Conservation (phyloP, 2,797 vertebrate species). For the Dendrocincla fuliginosa region DNA sequence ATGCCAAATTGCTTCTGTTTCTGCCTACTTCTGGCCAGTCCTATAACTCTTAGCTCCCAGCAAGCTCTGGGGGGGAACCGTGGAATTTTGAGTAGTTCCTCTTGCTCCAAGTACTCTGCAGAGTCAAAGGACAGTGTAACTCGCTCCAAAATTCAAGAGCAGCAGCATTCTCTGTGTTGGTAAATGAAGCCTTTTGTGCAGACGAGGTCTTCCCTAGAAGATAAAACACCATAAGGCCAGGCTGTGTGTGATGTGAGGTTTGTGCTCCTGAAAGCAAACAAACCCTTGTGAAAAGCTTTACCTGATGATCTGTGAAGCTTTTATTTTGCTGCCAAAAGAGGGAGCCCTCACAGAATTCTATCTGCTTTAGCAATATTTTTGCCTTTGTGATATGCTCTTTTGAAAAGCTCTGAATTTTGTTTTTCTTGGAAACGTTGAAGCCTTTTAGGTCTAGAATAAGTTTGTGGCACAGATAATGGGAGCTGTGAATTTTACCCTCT, state of each 20-base stretch:
- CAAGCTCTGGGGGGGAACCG: background rate
- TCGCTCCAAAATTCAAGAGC: background rate
- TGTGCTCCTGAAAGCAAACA: background rate
- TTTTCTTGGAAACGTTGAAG: background rate
- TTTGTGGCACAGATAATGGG: background rate
- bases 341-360: conserved; percentile 61
- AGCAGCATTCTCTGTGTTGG: background rate
- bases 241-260: background rate
- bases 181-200: background rate
- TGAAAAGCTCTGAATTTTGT: background rate
- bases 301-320: background rate
- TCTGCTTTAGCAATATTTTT: background rate
- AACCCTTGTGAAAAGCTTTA: background rate
- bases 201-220: background rate
- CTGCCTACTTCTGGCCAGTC: background rate
- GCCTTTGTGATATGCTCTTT: background rate
- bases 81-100: background rate
- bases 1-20: background rate
- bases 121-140: background rate
- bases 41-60: background rate
- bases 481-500: background rate
- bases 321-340: conserved; percentile 58
- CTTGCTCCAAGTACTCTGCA: background rate
- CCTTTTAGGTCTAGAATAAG: background rate
- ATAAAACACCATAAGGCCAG: background rate